phyloP scores from a whole-genome alignment of 2,888 invertebrate genomes.

The Plusia festucae region DNA sequence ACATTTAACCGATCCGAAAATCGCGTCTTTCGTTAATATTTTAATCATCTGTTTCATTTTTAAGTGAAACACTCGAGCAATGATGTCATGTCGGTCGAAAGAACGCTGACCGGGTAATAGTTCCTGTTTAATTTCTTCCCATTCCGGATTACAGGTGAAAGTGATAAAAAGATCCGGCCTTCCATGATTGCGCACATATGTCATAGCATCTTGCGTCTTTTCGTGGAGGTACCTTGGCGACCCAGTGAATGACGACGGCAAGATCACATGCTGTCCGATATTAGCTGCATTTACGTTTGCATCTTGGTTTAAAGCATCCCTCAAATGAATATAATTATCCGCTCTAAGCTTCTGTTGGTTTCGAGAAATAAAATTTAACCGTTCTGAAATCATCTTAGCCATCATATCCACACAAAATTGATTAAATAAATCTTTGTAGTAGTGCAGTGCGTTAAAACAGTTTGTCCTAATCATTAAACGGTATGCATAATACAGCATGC shows the following conservation, averaged over 20 bases:
- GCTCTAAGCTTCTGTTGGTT: conserved; percentile 52
- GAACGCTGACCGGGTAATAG: conserved; percentile 33
- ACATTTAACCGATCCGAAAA: conserved; percentile 42
- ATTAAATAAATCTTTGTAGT: background rate
- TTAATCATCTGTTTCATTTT: background rate
- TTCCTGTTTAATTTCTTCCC: conserved; percentile 48
- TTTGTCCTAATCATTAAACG: conserved; percentile 46
- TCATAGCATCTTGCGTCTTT: conserved; percentile 53
- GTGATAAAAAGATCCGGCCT: conserved; percentile 54
- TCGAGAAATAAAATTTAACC: conserved; percentile 25
- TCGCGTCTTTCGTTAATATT: conserved; percentile 16
- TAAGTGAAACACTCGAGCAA: background rate
- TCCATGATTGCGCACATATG: conserved; percentile 48
- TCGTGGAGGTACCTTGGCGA: conserved; percentile 48
- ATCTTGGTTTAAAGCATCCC: conserved; percentile 44
- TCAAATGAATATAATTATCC: conserved; percentile 50
- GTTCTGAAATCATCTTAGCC: background rate
- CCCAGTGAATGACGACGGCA: conserved; percentile 54
- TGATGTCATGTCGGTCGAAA: conserved; percentile 47
- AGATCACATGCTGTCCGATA: conserved; percentile 51
- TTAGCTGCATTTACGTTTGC: conserved; percentile 40
- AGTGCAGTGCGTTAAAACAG: background rate
- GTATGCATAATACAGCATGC: conserved; percentile 58
- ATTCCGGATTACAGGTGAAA: conserved; percentile 49
- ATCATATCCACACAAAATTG: background rate